Percentiles rank a stretch among this genome's conserved stretches.
These are phyloP conservation scores for Caprella mutica DNA, from an alignment of 2,888 invertebrate genomes.

Conservation along the genomic window DNA sequence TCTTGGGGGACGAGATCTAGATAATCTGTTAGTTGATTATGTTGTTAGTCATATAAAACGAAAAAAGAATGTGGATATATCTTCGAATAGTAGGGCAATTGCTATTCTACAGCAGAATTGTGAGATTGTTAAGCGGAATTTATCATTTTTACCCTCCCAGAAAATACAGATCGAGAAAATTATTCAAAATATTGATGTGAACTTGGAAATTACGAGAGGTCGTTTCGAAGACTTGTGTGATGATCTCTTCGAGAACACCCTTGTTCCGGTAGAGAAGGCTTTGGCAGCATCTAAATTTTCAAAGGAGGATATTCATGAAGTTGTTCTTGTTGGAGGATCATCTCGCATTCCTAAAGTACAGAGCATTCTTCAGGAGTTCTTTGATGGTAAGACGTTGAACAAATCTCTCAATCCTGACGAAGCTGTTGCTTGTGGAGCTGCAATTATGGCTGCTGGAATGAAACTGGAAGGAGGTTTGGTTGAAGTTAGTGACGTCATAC, in stretches of 20 bases:
- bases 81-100: not conserved
- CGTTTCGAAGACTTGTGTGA: too few species aligned
- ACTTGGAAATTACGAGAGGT: too few species aligned
- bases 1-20: not conserved
- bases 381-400: not conserved
- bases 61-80: not conserved
- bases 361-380: not conserved
- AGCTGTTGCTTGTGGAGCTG: constrained; percentile 7
- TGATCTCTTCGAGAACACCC: too few species aligned
- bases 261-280: too few species aligned
- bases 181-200: not conserved
- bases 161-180: not conserved
- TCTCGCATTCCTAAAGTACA: not conserved
- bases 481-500: not conserved
- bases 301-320: not conserved
- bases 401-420: not conserved
- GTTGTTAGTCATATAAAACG: not conserved
- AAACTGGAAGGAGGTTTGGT: too few species aligned
- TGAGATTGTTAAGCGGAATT: not conserved
- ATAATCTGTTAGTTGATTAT: not conserved
- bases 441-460: not conserved
- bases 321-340: not conserved
- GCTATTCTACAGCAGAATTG: not conserved
- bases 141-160: too few species aligned
- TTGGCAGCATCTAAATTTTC: too few species aligned